These are phyloP conservation scores for Ceratina australensis DNA, from an alignment of 1,140 invertebrate genomes.

Conservation along the genomic window DNA sequence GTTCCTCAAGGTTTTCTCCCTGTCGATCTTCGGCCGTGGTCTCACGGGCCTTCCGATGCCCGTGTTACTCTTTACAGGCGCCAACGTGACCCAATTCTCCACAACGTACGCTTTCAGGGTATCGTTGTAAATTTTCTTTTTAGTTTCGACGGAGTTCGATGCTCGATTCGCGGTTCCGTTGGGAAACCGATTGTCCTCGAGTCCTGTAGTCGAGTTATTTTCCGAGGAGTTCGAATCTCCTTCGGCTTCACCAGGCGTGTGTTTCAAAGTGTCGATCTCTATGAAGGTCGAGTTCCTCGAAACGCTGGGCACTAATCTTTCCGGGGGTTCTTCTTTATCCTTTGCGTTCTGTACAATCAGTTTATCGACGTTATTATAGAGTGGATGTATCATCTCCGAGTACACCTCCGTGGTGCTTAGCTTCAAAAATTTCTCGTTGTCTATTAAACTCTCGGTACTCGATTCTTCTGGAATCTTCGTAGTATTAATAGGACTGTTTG, in stretches of 20 bases:
- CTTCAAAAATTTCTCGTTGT: constrained; percentile 55
- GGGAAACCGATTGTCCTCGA: background rate
- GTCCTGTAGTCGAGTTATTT: background rate
- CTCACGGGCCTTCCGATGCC: constrained; percentile 71
- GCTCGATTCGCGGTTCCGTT: background rate
- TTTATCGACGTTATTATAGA: constrained; percentile 60
- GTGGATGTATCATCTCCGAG: constrained; percentile 59
- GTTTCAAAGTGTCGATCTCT: constrained; percentile 71
- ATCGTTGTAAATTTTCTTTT: constrained; percentile 71
- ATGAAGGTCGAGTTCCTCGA: constrained; percentile 73
- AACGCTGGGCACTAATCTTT: constrained; percentile 3
- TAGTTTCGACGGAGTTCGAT: background rate
- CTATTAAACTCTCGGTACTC: constrained; percentile 23
- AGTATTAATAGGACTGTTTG: constrained; percentile 48
- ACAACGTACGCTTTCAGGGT: constrained; percentile 73
- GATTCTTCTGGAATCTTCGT: constrained; percentile 43
- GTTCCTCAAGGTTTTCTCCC: constrained; percentile 51
- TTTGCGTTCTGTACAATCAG: constrained; percentile 34
- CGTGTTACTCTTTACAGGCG: constrained; percentile 73
- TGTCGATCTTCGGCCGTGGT: constrained; percentile 68
- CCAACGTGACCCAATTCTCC: constrained; percentile 70
- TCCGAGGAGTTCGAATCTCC: background rate
- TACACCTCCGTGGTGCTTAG: constrained; percentile 60
- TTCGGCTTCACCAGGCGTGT: constrained; percentile 58
- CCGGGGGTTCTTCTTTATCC: background rate